Conservation (phyloP, 2,888 invertebrate genomes). For the Aethes cnicana region DNA sequence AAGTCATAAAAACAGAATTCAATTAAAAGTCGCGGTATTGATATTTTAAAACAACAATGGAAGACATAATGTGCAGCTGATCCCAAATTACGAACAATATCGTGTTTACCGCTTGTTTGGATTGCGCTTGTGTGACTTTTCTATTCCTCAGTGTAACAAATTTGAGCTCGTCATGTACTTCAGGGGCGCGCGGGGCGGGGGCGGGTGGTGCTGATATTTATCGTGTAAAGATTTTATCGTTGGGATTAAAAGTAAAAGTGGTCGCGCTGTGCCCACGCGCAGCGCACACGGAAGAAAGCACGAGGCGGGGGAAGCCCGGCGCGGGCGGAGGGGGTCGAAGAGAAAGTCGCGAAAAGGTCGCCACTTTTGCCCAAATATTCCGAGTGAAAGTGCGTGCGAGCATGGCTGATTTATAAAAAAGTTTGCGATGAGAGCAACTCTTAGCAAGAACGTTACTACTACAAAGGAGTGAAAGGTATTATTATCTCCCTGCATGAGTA, state of each 20-base stretch:
- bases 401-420: constrained; percentile 63
- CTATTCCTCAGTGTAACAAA: too few relatives aligned
- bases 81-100: too few relatives aligned
- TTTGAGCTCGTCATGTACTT: too few relatives aligned
- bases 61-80: too few relatives aligned
- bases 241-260: constrained; percentile 76
- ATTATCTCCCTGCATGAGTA: constrained; percentile 7
- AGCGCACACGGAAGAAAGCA: constrained; percentile 60
- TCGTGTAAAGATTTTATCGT: constrained; percentile 26
- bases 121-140: too few relatives aligned
- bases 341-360: constrained; percentile 81
- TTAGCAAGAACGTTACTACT: constrained; percentile 16
- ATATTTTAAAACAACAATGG: too few relatives aligned
- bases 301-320: constrained; percentile 41
- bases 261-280: constrained; percentile 49
- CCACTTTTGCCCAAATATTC: constrained; percentile 81
- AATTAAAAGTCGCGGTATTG: too few relatives aligned
- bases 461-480: constrained; percentile 22
- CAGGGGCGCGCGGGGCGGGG: neutral
- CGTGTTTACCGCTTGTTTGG: too few relatives aligned
- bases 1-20: too few relatives aligned
- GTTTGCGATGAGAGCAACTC: constrained; percentile 32
- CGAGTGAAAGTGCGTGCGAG: constrained; percentile 70
- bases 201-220: constrained; percentile 12
- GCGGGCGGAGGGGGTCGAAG: constrained; percentile 46